These are phyloP conservation scores for Enteromius paludinosus DNA, from an alignment of 2,797 vertebrate species.

Conservation along the genomic window DNA sequence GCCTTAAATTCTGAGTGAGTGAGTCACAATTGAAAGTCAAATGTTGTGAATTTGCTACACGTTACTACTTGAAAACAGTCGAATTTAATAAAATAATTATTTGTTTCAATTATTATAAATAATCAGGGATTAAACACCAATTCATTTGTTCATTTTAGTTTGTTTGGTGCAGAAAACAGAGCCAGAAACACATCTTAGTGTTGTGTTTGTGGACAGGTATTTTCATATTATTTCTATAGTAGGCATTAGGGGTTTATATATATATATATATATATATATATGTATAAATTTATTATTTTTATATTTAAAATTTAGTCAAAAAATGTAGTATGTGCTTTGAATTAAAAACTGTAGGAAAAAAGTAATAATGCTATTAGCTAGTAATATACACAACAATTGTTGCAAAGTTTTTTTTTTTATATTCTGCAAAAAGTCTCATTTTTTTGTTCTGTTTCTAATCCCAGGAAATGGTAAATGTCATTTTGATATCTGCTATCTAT, in stretches of 20 bases:
- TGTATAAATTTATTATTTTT: not conserved
- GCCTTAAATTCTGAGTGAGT: not conserved
- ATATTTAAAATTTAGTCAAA: not conserved
- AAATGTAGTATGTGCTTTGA: not conserved
- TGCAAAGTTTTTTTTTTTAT: not conserved
- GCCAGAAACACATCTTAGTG: not conserved
- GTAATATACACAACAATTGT: not conserved
- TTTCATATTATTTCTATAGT: not conserved
- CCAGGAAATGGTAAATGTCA: not conserved
- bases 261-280: too few relatives aligned
- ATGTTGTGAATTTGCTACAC: not conserved
- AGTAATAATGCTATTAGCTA: not conserved
- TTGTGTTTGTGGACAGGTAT: not conserved
- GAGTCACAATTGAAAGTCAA: not conserved
- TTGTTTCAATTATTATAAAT: not conserved
- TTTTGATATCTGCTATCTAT: not conserved
- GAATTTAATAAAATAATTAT: not conserved
- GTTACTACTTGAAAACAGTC: not conserved
- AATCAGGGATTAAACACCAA: not conserved
- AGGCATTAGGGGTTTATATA: too few relatives aligned
- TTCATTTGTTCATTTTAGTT: not conserved
- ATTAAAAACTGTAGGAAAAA: not conserved
- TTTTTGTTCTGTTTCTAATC: not conserved
- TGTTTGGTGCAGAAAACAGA: not conserved
- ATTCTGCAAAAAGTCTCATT: not conserved